phyloP scores from a whole-genome alignment of 2,888 invertebrate species.

The Drosophila algonquin region DNA sequence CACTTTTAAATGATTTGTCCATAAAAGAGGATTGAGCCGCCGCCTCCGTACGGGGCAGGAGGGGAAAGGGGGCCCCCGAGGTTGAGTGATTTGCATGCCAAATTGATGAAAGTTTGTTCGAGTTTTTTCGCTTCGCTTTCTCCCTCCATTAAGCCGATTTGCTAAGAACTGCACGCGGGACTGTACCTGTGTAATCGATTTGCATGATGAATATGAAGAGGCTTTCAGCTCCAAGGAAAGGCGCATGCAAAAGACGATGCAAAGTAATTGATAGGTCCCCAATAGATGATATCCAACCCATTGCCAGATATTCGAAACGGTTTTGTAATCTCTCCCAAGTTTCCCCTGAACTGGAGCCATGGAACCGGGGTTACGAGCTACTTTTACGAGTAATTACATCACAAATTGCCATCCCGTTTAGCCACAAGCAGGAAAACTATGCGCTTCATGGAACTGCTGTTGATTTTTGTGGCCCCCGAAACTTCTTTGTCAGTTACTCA shows the following conservation, averaged over 20 bases:
- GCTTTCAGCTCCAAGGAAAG: conserved; percentile 23
- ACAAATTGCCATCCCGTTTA: background rate
- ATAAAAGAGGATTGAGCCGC: conserved; percentile 4
- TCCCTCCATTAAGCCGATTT: conserved; percentile 39
- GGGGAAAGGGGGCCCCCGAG: too few species aligned
- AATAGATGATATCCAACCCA: background rate
- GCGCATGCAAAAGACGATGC: background rate
- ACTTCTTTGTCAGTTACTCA: conserved; percentile 1
- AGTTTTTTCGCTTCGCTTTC: conserved; percentile 10
- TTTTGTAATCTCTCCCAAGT: background rate
- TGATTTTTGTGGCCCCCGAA: background rate
- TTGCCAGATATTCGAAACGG: background rate
- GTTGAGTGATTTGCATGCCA: conserved; percentile 35
- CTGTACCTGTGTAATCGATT: conserved; percentile 27
- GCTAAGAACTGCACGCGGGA: conserved; percentile 1
- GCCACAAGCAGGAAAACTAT: background rate
- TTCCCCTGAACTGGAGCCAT: too few species aligned
- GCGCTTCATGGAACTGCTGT: background rate
- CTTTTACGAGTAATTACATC: background rate
- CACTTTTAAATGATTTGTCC: conserved; percentile 28
- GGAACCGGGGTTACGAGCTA: background rate
- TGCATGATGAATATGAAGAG: conserved; percentile 18
- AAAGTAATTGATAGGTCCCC: background rate
- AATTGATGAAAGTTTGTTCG: conserved; percentile 36
- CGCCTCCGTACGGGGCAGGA: background rate